Evolutionary conservation across 2,888 invertebrate species (phyloP).

Genomic region (Rhaphigaster nebulosa): DNA sequence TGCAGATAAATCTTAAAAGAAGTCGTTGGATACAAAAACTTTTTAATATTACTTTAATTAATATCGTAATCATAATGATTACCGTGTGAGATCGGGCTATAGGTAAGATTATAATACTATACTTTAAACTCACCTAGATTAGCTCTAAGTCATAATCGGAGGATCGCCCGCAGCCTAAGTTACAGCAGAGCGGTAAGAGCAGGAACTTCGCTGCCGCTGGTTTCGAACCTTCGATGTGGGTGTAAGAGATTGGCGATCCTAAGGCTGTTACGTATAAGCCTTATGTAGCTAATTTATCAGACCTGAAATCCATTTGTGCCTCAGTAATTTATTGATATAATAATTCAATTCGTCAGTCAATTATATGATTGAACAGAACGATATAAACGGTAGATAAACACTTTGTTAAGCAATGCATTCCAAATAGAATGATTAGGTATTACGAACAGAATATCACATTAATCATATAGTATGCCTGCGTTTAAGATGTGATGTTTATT

Average conservation of each 20-base stretch:
- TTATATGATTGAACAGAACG: background rate
- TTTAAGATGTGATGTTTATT: too few relatives aligned
- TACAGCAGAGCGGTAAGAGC: background rate
- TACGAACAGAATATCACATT: background rate
- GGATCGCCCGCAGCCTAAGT: background rate
- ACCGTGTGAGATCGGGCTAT: too few relatives aligned
- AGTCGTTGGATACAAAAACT: too few relatives aligned
- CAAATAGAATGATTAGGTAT: background rate
- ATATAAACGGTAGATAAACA: background rate
- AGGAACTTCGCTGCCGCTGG: background rate
- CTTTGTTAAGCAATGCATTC: background rate
- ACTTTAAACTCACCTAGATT: background rate
- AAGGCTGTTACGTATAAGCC: background rate
- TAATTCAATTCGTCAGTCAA: background rate
- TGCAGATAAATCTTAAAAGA: too few relatives aligned
- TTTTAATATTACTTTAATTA: too few relatives aligned
- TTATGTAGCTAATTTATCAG: background rate
- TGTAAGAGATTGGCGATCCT: background rate
- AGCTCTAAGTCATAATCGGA: background rate
- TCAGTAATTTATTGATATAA: background rate
- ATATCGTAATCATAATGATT: too few relatives aligned
- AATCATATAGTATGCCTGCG: background rate
- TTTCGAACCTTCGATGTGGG: background rate
- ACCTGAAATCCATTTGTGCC: background rate
- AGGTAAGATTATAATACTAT: too few relatives aligned